Percentiles rank a stretch among this genome's conserved stretches.
These are phyloP conservation scores for Lamellibrachia luymesi DNA, from an alignment of 1,140 invertebrate species.

Conservation along the genomic window DNA sequence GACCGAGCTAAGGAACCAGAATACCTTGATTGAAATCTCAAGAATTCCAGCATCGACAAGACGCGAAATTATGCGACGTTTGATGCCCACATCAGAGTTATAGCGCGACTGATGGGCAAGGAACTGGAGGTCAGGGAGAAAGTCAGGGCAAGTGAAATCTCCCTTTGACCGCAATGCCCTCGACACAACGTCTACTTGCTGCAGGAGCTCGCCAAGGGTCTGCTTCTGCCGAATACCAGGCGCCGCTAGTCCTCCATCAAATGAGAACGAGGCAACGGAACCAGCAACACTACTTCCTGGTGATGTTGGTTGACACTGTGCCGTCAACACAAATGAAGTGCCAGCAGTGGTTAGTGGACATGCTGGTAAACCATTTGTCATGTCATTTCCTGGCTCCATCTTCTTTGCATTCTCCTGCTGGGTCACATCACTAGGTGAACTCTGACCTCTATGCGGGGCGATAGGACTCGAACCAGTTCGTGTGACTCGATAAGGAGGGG, in stretches of 20 bases:
- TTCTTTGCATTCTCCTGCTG: not conserved
- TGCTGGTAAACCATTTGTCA: not conserved
- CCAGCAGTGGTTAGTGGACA: not conserved
- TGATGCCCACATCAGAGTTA: conserved; percentile 7
- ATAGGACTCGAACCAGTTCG: not conserved
- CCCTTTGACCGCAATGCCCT: not conserved
- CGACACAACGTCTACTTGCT: conserved; percentile 6
- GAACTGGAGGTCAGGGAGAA: conserved; percentile 17
- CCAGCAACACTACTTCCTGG: not conserved
- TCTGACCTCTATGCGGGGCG: not conserved
- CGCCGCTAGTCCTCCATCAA: not conserved
- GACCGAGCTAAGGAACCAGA: not conserved
- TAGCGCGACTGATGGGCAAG: conserved; percentile 21
- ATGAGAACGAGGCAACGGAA: not conserved
- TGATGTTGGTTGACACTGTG: not conserved
- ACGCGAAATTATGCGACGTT: conserved; percentile 7
- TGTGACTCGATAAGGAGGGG: not conserved
- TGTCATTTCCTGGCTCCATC: not conserved
- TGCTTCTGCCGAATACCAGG: conserved; percentile 10
- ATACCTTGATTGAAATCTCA: conserved; percentile 14
- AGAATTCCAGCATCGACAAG: conserved; percentile 11
- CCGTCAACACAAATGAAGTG: not conserved
- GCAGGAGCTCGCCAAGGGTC: conserved; percentile 18
- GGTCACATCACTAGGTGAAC: not conserved
- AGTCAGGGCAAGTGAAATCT: conserved; percentile 7